Base-by-base conservation (phyloP, 2,888 invertebrate species). In the Drosophila aldrichi region DNA sequence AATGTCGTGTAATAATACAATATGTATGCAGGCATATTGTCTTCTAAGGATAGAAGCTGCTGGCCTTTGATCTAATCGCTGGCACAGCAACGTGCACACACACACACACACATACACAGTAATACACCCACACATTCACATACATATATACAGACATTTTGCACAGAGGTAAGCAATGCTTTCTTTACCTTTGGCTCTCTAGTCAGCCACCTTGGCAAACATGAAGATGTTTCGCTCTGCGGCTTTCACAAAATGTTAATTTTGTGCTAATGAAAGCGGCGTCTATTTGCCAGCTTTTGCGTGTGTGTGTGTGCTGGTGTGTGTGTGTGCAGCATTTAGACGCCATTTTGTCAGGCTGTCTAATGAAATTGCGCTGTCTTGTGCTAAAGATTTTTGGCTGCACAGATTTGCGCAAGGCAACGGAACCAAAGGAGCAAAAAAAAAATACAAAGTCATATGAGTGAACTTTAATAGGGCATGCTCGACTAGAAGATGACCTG, bases 221-320 rank as follows among this genome's bases (percentile, higher is more conserved):
- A 41, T 36, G 62, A 60, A 61, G 61, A 59, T 63, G 75, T 74
- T 69, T 59, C 54, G 68, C 81, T 78, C 69, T 84, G 88, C 73
- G 88, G 88, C 85, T 87, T 82, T 70, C 56, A 75, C 70, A 67
- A 83, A 87, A 83, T 83, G 82, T 83, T 84, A 87, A 83, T 87
- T 83, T 83, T 83, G 88, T 72, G 79, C 82, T 79, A 82, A 82
- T 87, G 84, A 87, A 74, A 76, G 76, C 57, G 52, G 48, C 70
- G 58, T 78, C 74, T 78, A 62, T 77, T 77, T 72, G 32, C 66
- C 44, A 12, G 29, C n/a, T 25, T 43, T 32, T 43, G n/a, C 29
- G 20, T 32, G 18, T 43, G n/a, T 18, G 9, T 25, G 32, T 40
- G 44, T 54, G 25, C 25, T 2, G 3, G 25, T 25, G 5, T 14